A percentile compares a stretch with the other conserved stretches of the same genome.
Evolutionary conservation across 2,797 vertebrate species (phyloP).

Genomic region (Sebastes glaucus): DNA sequence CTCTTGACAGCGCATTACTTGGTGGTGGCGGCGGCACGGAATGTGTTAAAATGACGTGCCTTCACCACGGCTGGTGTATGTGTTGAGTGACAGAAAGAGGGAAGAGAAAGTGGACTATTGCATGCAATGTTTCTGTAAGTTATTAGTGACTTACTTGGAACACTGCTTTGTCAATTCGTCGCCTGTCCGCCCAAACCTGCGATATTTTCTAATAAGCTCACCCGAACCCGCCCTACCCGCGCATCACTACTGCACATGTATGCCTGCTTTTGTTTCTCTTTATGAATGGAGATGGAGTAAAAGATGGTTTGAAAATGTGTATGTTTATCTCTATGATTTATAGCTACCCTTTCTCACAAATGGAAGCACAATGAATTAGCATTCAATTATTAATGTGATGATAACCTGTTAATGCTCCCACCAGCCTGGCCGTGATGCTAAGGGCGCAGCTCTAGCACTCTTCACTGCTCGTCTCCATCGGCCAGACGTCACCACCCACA

Average conservation of each 20-base stretch:
- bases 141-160: too few species aligned
- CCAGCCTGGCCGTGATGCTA: slow-evolving; percentile 87
- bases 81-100: too few species aligned
- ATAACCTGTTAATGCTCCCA: background rate
- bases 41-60: too few species aligned
- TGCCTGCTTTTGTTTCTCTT: background rate
- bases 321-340: background rate
- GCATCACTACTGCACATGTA: background rate
- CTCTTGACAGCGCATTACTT: too few species aligned
- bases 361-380: background rate
- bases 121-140: too few species aligned
- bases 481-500: slow-evolving; percentile 85
- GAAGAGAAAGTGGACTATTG: too few species aligned
- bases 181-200: too few species aligned
- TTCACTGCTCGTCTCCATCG: slow-evolving; percentile 88
- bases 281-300: background rate
- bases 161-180: too few species aligned
- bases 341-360: background rate
- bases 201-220: too few species aligned
- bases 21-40: too few species aligned
- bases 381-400: background rate
- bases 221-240: too few species aligned
- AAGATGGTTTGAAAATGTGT: background rate
- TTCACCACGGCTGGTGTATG: too few species aligned
- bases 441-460: slow-evolving; percentile 87